Evolutionary conservation across 1,140 invertebrate genomes (phyloP).

Genomic region (Drosophila mauritiana): DNA sequence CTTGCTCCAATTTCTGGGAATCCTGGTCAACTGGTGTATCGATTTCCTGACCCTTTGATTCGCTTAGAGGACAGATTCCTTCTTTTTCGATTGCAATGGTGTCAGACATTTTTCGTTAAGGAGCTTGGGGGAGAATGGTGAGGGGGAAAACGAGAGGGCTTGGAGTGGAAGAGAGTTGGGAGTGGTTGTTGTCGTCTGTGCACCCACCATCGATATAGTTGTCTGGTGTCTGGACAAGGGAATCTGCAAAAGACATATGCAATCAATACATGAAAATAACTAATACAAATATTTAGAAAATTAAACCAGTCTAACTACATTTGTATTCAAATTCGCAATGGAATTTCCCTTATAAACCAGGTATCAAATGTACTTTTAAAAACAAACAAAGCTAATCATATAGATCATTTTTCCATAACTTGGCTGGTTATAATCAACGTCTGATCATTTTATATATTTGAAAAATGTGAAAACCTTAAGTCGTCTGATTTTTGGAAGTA

Average conservation of each 20-base stretch:
- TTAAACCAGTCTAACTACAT: too few relatives aligned
- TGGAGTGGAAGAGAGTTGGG: slow-evolving; percentile 69
- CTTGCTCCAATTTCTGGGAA: not conserved
- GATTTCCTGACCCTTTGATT: slow-evolving; percentile 15
- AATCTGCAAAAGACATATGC: slow-evolving; percentile 30
- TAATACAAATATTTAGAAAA: too few relatives aligned
- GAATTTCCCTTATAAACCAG: too few relatives aligned
- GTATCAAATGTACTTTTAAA: too few relatives aligned
- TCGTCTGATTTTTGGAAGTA: too few relatives aligned
- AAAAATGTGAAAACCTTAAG: too few relatives aligned
- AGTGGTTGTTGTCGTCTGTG: slow-evolving; percentile 16
- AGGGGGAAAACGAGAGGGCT: slow-evolving; percentile 43
- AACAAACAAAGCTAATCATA: too few relatives aligned
- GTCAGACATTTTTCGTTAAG: slow-evolving; percentile 60
- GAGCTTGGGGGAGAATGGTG: slow-evolving; percentile 9
- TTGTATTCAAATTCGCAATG: too few relatives aligned
- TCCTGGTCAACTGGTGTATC: not conserved
- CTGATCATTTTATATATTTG: too few relatives aligned
- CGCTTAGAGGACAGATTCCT: slow-evolving; percentile 32
- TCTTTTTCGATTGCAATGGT: slow-evolving; percentile 27
- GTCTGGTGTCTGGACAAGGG: slow-evolving; percentile 14
- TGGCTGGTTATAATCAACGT: too few relatives aligned
- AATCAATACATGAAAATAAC: not conserved
- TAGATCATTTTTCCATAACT: too few relatives aligned
- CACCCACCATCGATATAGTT: slow-evolving; percentile 64